Evolutionary conservation across 2,797 vertebrate species (phyloP), one percentile per base, ranked within the genome.

Genomic region (Lepilemur ruficaudatus): DNA sequence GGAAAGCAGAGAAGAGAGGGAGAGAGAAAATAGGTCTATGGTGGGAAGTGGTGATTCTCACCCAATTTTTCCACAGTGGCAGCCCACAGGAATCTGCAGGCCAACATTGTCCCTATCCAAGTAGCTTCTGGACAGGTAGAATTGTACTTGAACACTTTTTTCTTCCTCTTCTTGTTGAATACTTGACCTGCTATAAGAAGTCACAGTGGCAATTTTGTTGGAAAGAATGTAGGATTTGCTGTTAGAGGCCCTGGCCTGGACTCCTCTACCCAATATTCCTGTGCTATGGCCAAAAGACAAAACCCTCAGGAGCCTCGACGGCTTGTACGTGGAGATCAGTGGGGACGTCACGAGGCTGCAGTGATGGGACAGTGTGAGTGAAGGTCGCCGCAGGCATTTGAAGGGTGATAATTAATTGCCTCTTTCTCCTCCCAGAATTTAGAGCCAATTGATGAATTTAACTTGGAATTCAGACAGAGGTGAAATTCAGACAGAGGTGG

Each of bases 381-480:
- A 65, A 73, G 22, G 46, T 38, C n/a, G 20, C 85, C 12, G 38
- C 30, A 3, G 59, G 57, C 15, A 25, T n/a, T 13, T 52, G 84
- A 32, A 38, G 50, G 93, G 86, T 82, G 91, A 76, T 88, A 81
- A 89, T 79, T 65, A 84, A 89, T 78, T 13, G 2, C 46, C 61
- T 83, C 18, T 4, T 89, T 75, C 38, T 57, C 84, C 17, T 86
- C 2, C 5, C 43, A 57, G 89, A 72, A 18, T 65, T 90, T 52
- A 59, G 59, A 88, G 46, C 57, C 63, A 63, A 28, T 11, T 35
- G 70, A 63, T 50, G 59, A 57, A 46, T 87, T 72, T 46, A 61
- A 46, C 65, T 73, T 50, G 67, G 57, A 87, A 87, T 75, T 82
- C 80, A 59, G 91, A 93, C 91, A 70, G 91, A 67, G 23, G 5